Evolutionary conservation across 2,113 vertebrate species (phyloP).

Genomic region (Grammomys surdaster): DNA sequence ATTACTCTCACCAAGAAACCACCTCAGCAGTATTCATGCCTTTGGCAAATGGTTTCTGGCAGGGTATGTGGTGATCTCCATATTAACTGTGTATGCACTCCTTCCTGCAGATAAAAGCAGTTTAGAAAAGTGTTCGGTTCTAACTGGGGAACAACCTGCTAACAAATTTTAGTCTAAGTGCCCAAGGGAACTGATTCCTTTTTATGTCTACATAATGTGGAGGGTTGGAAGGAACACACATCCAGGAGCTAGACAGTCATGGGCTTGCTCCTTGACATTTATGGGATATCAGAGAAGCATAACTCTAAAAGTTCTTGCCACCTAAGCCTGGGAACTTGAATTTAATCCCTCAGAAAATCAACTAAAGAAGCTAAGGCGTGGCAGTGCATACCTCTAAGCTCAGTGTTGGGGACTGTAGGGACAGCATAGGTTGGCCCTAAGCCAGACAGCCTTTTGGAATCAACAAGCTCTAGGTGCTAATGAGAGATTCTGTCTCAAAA

Average conservation of each 20-base stretch:
- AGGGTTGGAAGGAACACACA: neutral
- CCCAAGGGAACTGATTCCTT: neutral
- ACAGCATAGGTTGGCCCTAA: neutral
- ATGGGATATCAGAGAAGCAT: neutral
- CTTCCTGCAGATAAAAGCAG: neutral
- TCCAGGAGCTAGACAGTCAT: neutral
- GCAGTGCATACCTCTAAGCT: neutral
- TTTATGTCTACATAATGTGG: neutral
- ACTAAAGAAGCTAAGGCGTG: no score
- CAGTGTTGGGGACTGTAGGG: neutral
- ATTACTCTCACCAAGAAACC: neutral
- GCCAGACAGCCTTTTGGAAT: neutral
- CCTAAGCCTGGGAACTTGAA: neutral
- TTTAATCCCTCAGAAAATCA: neutral
- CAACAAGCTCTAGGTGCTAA: neutral
- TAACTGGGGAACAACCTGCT: slow-evolving; percentile 3
- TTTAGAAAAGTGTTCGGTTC: neutral
- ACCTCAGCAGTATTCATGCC: neutral
- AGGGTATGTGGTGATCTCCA: neutral
- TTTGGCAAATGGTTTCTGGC: slow-evolving; percentile 45
- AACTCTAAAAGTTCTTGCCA: neutral
- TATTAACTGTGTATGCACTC: slow-evolving; percentile 21
- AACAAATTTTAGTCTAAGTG: neutral
- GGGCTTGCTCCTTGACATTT: neutral
- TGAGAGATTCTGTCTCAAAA: neutral